Conservation (phyloP, 2,888 invertebrate species). For the Zhengitettix transpicula region DNA sequence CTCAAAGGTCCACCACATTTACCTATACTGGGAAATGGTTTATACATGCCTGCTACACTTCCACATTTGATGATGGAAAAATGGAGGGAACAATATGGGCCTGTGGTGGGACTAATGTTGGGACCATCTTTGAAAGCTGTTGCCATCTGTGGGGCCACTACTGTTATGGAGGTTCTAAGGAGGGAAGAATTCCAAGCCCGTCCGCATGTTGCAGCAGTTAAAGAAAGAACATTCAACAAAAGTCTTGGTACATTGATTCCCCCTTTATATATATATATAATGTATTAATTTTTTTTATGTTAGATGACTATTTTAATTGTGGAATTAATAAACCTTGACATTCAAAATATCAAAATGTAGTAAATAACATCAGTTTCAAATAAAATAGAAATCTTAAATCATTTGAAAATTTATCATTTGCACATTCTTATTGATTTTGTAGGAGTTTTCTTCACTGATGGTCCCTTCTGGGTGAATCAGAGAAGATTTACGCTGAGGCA, state of each 20-base stretch:
- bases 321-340: too few species aligned
- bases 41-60: conserved; percentile 7
- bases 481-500: background rate
- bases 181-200: conserved; percentile 13
- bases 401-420: too few species aligned
- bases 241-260: background rate
- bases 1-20: conserved; percentile 12
- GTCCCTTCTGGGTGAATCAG: background rate
- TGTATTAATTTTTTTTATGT: too few species aligned
- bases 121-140: conserved; percentile 7
- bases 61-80: conserved; percentile 11
- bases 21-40: conserved; percentile 13
- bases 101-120: conserved; percentile 12
- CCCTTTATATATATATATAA: too few species aligned
- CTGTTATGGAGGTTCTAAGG: conserved; percentile 11
- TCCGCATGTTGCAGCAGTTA: conserved; percentile 5
- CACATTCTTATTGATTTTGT: background rate
- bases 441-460: background rate
- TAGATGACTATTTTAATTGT: too few species aligned
- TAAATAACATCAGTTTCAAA: too few species aligned
- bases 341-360: too few species aligned
- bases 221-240: conserved; percentile 4
- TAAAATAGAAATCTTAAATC: too few species aligned
- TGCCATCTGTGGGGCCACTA: conserved; percentile 9
- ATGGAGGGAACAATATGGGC: conserved; percentile 11